Conservation (phyloP, 1,140 invertebrate species). For the Matsumurasca onukii region DNA sequence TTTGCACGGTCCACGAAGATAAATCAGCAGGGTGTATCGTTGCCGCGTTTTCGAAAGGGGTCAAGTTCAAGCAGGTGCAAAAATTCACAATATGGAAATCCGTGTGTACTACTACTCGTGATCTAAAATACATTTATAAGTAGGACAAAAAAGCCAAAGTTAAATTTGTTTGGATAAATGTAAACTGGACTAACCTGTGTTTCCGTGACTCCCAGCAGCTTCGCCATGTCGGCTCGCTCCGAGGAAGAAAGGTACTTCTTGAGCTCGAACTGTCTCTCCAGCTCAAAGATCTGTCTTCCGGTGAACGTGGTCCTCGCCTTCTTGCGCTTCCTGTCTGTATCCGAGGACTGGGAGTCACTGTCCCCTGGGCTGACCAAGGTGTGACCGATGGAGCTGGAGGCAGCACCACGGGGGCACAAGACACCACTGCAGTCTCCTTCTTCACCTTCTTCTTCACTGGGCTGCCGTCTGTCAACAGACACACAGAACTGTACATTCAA, state of each 20-base stretch:
- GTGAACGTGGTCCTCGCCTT: constrained; percentile 95
- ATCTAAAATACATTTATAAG: too few relatives aligned
- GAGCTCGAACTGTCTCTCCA: constrained; percentile 93
- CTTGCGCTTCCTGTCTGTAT: constrained; percentile 78
- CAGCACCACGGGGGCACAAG: background rate
- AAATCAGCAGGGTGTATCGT: too few relatives aligned
- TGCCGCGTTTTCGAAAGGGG: too few relatives aligned
- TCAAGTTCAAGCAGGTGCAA: too few relatives aligned
- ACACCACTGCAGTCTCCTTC: constrained; percentile 6
- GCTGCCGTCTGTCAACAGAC: constrained; percentile 20
- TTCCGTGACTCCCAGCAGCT: constrained; percentile 90
- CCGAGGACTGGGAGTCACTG: constrained; percentile 37
- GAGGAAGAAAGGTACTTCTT: constrained; percentile 97
- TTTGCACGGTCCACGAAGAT: too few relatives aligned
- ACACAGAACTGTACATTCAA: too few relatives aligned
- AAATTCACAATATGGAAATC: too few relatives aligned
- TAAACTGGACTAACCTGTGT: constrained; percentile 91
- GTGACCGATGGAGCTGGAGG: constrained; percentile 16
- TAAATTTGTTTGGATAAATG: too few relatives aligned
- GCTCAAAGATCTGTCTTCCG: constrained; percentile 91
- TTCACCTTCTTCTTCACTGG: constrained; percentile 26
- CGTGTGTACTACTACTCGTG: too few relatives aligned
- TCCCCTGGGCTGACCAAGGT: constrained; percentile 21
- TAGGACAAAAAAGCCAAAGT: too few relatives aligned
- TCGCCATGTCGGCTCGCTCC: constrained; percentile 91